Percentiles rank a stretch among this genome's conserved stretches.
Evolutionary conservation across 35 echinoderm and acorn worm genomes (phyloP).

Genomic region (Lytechinus pictus): DNA sequence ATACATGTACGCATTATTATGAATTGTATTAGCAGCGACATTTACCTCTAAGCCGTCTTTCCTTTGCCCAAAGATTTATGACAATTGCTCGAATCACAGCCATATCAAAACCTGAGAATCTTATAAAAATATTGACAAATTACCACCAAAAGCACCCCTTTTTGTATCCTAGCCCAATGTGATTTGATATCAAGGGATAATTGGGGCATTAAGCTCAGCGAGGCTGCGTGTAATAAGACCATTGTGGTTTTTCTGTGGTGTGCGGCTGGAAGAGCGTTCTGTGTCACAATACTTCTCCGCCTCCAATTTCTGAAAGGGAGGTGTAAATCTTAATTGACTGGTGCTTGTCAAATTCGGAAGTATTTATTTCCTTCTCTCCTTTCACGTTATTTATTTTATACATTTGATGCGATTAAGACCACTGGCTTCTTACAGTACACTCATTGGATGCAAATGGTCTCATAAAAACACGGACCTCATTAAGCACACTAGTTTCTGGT

Average conservation of each 20-base stretch:
- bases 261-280: background rate
- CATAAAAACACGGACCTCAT: too few relatives aligned
- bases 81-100: conserved; percentile 10
- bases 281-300: background rate
- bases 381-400: conserved; percentile 8
- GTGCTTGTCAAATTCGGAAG: conserved; percentile 10
- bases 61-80: background rate
- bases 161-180: background rate
- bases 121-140: conserved; percentile 15
- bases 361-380: conserved; percentile 13
- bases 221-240: background rate
- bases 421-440: background rate
- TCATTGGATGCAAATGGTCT: background rate
- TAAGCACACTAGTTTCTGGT: too few relatives aligned
- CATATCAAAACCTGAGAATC: conserved; percentile 9
- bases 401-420: background rate
- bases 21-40: background rate
- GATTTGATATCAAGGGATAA: background rate
- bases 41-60: background rate
- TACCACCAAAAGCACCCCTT: conserved; percentile 15
- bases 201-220: background rate
- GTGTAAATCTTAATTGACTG: conserved; percentile 19
- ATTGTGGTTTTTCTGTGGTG: background rate
- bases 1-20: too few relatives aligned
- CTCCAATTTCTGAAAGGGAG: background rate